phyloP scores from a whole-genome alignment of 2,888 invertebrate species.

The Cheilosia impressa region DNA sequence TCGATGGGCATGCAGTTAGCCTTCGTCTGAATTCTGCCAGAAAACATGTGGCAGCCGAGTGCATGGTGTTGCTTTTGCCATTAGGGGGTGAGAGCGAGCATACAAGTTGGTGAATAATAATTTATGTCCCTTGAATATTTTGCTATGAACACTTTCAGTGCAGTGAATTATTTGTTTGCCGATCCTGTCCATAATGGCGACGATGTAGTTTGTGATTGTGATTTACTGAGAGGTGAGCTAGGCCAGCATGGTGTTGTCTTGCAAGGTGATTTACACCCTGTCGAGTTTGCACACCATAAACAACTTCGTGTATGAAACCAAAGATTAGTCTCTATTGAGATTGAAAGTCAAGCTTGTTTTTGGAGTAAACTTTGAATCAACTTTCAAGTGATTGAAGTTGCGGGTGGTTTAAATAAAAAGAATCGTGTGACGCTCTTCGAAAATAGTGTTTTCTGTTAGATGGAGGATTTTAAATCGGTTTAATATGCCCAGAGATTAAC shows the following conservation, averaged over 20 bases:
- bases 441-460: no score
- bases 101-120: slow-evolving; percentile 13
- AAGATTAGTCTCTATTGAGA: no score
- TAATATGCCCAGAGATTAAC: no score
- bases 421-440: no score
- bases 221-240: slow-evolving; percentile 40
- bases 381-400: no score
- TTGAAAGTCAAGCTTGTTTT: no score
- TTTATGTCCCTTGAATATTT: slow-evolving; percentile 61
- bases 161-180: slow-evolving; percentile 33
- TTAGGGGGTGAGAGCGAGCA: slow-evolving; percentile 9
- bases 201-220: slow-evolving; percentile 37
- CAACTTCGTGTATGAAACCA: no score
- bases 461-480: no score
- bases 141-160: slow-evolving; percentile 35
- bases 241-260: not conserved
- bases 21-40: slow-evolving; percentile 8
- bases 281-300: no score
- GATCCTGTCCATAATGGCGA: slow-evolving; percentile 15
- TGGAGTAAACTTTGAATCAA: no score
- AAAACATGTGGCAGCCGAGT: not conserved
- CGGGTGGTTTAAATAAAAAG: no score
- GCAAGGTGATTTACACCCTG: not conserved
- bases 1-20: slow-evolving; percentile 27
- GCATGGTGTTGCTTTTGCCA: not conserved